Evolutionary conservation across 2,113 vertebrate genomes (phyloP).

Genomic region (Isurus oxyrinchus): DNA sequence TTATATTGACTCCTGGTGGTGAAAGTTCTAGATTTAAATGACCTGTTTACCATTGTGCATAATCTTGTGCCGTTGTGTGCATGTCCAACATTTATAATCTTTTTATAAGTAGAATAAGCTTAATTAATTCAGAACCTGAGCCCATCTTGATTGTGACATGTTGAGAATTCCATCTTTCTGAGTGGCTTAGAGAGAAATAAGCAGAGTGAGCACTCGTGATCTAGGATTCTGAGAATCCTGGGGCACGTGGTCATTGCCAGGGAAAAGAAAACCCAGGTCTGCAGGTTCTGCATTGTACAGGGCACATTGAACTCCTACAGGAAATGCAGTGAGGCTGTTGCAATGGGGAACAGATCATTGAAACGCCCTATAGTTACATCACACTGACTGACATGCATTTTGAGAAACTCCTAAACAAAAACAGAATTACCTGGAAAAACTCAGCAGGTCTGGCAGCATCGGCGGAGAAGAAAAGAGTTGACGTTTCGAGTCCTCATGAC

Average conservation of each 20-base stretch:
- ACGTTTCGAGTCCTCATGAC: too few relatives aligned
- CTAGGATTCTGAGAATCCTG: neutral
- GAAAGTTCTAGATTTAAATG: too few relatives aligned
- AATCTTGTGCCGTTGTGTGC: too few relatives aligned
- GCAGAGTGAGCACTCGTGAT: neutral
- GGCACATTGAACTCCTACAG: neutral
- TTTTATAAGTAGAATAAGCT: too few relatives aligned
- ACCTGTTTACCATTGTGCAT: too few relatives aligned
- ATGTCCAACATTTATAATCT: too few relatives aligned
- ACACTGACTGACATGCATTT: neutral
- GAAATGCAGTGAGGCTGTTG: neutral
- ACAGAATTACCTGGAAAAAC: too few relatives aligned
- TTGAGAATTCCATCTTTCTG: neutral
- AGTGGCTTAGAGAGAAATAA: neutral
- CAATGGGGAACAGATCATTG: neutral
- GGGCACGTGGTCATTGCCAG: neutral
- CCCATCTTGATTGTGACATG: neutral
- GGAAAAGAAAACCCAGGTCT: neutral
- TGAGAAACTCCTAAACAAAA: neutral
- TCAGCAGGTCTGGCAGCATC: too few relatives aligned
- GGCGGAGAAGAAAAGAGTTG: too few relatives aligned
- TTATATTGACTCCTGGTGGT: too few relatives aligned
- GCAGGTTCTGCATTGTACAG: neutral
- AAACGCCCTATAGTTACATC: neutral
- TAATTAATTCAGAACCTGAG: neutral